A percentile compares a stretch with the other conserved stretches of the same genome.
Evolutionary conservation across 2,113 vertebrate species (phyloP).

Genomic region (Scopus umbretta): DNA sequence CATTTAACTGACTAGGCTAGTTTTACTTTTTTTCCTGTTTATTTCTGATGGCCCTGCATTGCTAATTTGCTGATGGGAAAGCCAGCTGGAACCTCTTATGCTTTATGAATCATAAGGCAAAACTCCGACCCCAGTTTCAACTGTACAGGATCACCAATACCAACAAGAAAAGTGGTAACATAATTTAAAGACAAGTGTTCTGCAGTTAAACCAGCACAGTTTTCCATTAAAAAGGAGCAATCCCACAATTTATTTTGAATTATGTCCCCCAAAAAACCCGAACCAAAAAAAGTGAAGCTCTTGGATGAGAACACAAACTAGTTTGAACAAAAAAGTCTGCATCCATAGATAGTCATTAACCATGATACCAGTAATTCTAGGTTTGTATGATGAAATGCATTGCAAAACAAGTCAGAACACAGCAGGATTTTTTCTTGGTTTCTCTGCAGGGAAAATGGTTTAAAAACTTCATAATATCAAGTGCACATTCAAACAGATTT

Average conservation of each 20-base stretch:
- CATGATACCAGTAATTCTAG: not conserved
- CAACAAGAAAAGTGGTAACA: not conserved
- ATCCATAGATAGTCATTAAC: not conserved
- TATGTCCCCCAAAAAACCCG: not conserved
- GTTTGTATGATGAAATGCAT: not conserved
- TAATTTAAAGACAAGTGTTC: not conserved
- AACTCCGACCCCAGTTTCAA: slow-evolving; percentile 22
- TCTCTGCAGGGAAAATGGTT: not conserved
- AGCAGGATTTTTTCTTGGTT: not conserved
- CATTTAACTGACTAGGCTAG: slow-evolving; percentile 5
- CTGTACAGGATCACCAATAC: not conserved
- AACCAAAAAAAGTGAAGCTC: not conserved
- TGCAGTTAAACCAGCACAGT: not conserved
- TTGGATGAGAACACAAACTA: not conserved
- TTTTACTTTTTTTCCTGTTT: not conserved
- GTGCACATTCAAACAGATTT: slow-evolving; percentile 10
- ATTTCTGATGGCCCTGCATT: not conserved
- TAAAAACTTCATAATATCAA: not conserved
- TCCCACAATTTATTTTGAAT: not conserved
- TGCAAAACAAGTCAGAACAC: not conserved
- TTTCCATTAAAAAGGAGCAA: not conserved
- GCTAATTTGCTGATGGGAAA: slow-evolving; percentile 6
- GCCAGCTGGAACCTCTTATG: slow-evolving; percentile 32
- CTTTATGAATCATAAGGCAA: slow-evolving; percentile 10
- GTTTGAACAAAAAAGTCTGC: not conserved